A percentile compares a stretch with the other conserved stretches of the same genome.
Evolutionary conservation across 2,888 invertebrate species (phyloP).

Genomic region (Exephanes ischioxanthus): DNA sequence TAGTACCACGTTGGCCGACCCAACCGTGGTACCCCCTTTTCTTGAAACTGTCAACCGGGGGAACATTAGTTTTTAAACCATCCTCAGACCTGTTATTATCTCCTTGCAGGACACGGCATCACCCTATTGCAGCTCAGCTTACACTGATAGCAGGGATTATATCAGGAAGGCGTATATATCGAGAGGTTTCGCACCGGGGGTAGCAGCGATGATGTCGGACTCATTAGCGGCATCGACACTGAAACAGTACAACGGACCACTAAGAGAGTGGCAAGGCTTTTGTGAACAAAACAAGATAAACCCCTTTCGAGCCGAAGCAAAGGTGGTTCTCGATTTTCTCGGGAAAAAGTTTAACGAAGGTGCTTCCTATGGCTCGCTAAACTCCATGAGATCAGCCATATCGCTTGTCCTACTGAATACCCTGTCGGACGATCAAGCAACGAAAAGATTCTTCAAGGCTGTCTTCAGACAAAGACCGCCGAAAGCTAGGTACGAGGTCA

Average conservation of each 20-base stretch:
- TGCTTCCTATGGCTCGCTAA: conserved; percentile 49
- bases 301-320: conserved; percentile 10
- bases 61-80: conserved; percentile 29
- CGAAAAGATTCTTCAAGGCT: conserved; percentile 44
- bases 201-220: conserved; percentile 24
- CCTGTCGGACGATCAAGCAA: conserved; percentile 1
- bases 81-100: conserved; percentile 5
- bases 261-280: conserved; percentile 38
- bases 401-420: conserved; percentile 13
- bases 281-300: not conserved
- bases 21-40: conserved; percentile 66
- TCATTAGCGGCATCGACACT: conserved; percentile 48
- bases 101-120: conserved; percentile 21
- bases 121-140: conserved; percentile 43
- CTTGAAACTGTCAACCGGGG: not conserved
- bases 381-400: conserved; percentile 47
- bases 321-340: conserved; percentile 27
- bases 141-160: conserved; percentile 49
- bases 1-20: conserved; percentile 56
- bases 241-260: conserved; percentile 43
- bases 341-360: conserved; percentile 40
- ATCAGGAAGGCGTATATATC: conserved; percentile 46
- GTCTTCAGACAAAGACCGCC: conserved; percentile 34
- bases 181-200: conserved; percentile 13
- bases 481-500: conserved; percentile 41